Evolutionary conservation across 2,888 invertebrate species (phyloP), one percentile per base, ranked within the genome.

Genomic region (Aplocera efformata): DNA sequence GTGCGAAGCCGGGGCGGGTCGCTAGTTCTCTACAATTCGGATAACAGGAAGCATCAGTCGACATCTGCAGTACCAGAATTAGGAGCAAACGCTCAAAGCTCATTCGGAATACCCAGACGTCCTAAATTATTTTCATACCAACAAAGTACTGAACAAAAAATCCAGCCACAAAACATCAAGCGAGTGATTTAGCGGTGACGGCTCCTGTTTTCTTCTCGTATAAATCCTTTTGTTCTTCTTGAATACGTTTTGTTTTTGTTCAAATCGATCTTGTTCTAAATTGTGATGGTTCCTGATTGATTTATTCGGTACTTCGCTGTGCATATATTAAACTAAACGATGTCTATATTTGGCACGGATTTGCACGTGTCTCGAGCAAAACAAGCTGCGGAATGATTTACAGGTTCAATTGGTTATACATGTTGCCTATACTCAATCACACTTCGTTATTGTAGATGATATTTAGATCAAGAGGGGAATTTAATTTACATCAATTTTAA

Each of bases 251-350:
- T 63, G 37, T 35, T 66, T 52, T 57, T 70, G 50, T 48, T 34
- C 57, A 62, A 53, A 79, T 81, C 77, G 79, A 81, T 79, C 76
- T 72, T 63, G 49, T 56, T 66, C 65, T 70, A 72, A 80, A 80
- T 73, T 73, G 77, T 74, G 71, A 74, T 79, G 63, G 65, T 48
- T 66, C 57, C 56, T 72, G 82, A 82, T 72, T 82, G 81, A 82
- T 82, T 79, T 79, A 82, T 70, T 41, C 29, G 35, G 45, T 32
- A 44, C 52, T 60, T 60, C 52, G 40, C 44, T 37, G 37, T 30
- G 56, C 61, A 67, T 68, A 63, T 63, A 65, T 58, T 52, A 54
- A 56, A 52, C 58, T 59, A 58, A 52, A 58, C 54, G 55, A 48
- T 32, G 32, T 42, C 56, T 59, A 58, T 53, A 55, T 57, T 50